Percentiles rank a stretch among this genome's conserved stretches.
phyloP scores from a whole-genome alignment of 2,888 invertebrate species.

The Lepidonotus clava region DNA sequence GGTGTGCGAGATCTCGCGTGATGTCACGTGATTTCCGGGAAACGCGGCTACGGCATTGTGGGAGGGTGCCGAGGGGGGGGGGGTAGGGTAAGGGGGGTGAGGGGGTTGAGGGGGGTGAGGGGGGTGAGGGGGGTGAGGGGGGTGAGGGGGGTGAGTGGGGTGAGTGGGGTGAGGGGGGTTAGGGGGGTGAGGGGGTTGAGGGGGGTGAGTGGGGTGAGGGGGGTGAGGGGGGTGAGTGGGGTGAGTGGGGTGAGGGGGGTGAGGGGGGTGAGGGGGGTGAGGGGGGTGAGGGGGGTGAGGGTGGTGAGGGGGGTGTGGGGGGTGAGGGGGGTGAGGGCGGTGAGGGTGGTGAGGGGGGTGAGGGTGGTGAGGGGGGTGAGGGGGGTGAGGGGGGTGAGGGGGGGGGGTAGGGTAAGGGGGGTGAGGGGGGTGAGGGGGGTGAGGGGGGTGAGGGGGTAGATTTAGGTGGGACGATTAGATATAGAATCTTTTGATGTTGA shows the following conservation, averaged over 20 bases:
- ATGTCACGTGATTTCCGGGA: background rate
- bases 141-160: background rate
- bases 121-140: background rate
- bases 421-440: background rate
- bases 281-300: background rate
- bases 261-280: background rate
- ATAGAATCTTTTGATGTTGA: too few species aligned
- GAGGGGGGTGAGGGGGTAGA: too few species aligned
- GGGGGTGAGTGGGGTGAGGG: background rate
- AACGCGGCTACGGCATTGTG: background rate
- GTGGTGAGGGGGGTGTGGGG: background rate
- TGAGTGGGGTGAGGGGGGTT: background rate
- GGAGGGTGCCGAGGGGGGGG: background rate
- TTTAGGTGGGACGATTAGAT: too few species aligned
- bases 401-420: background rate
- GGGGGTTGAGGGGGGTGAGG: background rate
- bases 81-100: background rate
- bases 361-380: background rate
- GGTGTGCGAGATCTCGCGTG: constrained; percentile 22
- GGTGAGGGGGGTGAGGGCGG: background rate
- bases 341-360: background rate
- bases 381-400: background rate
- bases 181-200: background rate
- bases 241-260: background rate
- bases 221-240: background rate